Evolutionary conservation across 2,113 vertebrate genomes (phyloP).

Genomic region (Phalacrocorax carbo): DNA sequence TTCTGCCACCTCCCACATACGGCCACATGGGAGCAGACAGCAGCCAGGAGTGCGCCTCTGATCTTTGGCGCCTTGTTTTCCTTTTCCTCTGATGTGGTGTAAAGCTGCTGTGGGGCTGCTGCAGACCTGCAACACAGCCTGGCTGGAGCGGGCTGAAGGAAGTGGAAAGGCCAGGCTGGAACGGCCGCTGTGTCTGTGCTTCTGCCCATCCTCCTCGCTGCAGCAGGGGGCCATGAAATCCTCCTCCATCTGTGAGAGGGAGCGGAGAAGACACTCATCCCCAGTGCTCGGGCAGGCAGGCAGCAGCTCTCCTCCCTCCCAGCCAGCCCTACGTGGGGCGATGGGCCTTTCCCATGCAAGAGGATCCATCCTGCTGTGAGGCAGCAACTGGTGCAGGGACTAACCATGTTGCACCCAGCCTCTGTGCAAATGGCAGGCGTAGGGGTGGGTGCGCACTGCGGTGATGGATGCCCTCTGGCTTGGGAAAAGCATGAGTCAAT

Average conservation of each 20-base stretch:
- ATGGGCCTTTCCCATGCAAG: background rate
- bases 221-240: background rate
- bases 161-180: too few species aligned
- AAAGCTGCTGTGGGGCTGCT: background rate
- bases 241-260: too few species aligned
- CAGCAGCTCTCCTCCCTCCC: background rate
- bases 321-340: background rate
- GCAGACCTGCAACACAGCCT: background rate
- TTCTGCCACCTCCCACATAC: background rate
- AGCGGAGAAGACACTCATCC: background rate
- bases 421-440: background rate
- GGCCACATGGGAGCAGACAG: background rate
- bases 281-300: background rate
- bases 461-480: too few species aligned
- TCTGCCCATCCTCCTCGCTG: background rate
- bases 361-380: background rate
- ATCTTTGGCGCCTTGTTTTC: background rate
- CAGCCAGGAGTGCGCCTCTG: background rate
- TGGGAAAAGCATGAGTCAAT: background rate
- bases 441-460: too few species aligned
- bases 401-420: background rate
- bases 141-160: background rate
- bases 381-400: background rate
- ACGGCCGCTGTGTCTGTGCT: background rate
- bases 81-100: background rate